Percentiles rank a stretch among this genome's conserved stretches.
These are phyloP conservation scores for Geotria australis DNA, from an alignment of 2,797 vertebrate genomes.

Conservation along the genomic window DNA sequence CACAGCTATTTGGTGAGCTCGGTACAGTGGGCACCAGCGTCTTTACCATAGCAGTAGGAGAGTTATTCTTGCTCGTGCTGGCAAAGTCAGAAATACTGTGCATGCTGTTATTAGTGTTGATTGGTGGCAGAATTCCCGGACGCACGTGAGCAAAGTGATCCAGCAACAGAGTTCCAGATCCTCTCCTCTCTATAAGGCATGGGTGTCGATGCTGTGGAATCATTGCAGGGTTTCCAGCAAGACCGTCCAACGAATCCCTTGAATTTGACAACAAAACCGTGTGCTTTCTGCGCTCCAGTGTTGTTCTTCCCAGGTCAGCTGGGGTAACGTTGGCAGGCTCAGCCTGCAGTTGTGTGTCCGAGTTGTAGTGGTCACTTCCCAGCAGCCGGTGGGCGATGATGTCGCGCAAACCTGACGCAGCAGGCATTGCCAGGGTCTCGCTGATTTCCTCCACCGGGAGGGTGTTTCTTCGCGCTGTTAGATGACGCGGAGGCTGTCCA, in stretches of 20 bases:
- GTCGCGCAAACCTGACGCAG: conserved; percentile 27
- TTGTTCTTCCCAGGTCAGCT: conserved; percentile 11
- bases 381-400: conserved; percentile 27
- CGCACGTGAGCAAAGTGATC: conserved; percentile 25
- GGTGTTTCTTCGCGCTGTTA: conserved; percentile 11
- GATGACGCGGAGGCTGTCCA: conserved; percentile 14
- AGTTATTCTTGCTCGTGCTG: conserved; percentile 10
- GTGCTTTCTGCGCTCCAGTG: conserved; percentile 20
- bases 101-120: conserved; percentile 18
- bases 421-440: conserved; percentile 16
- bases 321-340: conserved; percentile 7
- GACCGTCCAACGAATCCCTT: conserved; percentile 22
- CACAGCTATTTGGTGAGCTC: conserved; percentile 11
- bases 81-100: conserved; percentile 19
- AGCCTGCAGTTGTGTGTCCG: conserved; percentile 31
- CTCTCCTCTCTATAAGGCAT: conserved; percentile 17
- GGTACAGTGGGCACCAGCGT: conserved; percentile 21
- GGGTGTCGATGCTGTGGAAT: conserved; percentile 9
- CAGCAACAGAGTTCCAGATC: conserved; percentile 21
- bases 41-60: conserved; percentile 17
- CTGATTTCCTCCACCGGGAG: conserved; percentile 13
- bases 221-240: conserved; percentile 6
- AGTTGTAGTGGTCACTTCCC: conserved; percentile 39
- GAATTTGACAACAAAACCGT: conserved; percentile 19
- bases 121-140: conserved; percentile 39